Evolutionary conservation across 2,113 vertebrate genomes (phyloP).

Genomic region (Carollia perspicillata): DNA sequence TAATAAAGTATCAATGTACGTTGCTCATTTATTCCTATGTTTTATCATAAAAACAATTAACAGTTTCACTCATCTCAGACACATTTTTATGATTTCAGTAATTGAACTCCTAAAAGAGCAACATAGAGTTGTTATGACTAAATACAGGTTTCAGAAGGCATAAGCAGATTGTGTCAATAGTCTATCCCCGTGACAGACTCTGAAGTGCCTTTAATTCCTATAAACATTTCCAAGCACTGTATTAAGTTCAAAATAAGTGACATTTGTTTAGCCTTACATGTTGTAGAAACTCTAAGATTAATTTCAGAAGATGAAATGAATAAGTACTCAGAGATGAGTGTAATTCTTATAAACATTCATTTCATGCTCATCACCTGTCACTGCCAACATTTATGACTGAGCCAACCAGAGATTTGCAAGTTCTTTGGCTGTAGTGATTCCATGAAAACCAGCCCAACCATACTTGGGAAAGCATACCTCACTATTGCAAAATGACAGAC

Average conservation of each 20-base stretch:
- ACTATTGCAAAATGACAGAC: background rate
- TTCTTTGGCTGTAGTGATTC: background rate
- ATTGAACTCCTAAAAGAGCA: slow-evolving; percentile 54
- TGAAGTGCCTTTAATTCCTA: slow-evolving; percentile 48
- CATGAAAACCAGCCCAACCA: background rate
- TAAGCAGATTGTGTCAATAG: slow-evolving; percentile 67
- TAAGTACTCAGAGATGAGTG: slow-evolving; percentile 47
- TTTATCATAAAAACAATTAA: slow-evolving; percentile 69
- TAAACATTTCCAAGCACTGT: slow-evolving; percentile 58
- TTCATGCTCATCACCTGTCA: slow-evolving; percentile 37
- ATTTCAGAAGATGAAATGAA: slow-evolving; percentile 65
- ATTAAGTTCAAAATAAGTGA: slow-evolving; percentile 63
- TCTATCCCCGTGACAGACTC: slow-evolving; percentile 26
- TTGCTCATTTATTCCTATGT: slow-evolving; percentile 66
- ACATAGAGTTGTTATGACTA: slow-evolving; percentile 43
- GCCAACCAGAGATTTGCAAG: background rate
- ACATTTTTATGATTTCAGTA: slow-evolving; percentile 22
- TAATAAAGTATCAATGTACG: slow-evolving; percentile 62
- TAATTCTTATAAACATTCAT: slow-evolving; percentile 40
- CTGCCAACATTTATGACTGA: slow-evolving; percentile 22
- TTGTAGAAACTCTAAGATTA: slow-evolving; percentile 62
- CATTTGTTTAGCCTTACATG: slow-evolving; percentile 64
- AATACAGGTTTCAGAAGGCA: slow-evolving; percentile 48
- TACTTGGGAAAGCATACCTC: background rate
- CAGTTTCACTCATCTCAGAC: slow-evolving; percentile 55